These are phyloP conservation scores for Liolophura sinensis DNA, from an alignment of 1,140 invertebrate species.

Conservation along the genomic window DNA sequence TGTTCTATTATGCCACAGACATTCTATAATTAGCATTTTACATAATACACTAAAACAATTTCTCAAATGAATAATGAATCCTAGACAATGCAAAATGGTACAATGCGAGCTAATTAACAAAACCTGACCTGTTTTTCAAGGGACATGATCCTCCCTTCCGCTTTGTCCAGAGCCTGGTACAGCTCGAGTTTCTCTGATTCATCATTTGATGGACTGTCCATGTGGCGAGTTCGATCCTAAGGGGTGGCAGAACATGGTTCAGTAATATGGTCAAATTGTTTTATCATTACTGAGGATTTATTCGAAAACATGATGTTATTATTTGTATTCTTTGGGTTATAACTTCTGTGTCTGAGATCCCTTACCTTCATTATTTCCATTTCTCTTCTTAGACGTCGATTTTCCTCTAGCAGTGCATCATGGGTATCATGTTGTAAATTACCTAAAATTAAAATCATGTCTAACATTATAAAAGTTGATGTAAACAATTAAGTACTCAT, in stretches of 20 bases:
- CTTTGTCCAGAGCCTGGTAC: conserved; percentile 51
- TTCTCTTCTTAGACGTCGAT: conserved; percentile 37
- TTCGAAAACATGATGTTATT: neutral
- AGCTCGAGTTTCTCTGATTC: conserved; percentile 50
- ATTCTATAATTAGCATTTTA: neutral
- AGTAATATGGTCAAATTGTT: too few relatives aligned
- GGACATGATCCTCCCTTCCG: conserved; percentile 48
- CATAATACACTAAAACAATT: neutral
- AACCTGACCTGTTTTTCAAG: conserved; percentile 51
- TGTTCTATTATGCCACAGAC: too few relatives aligned
- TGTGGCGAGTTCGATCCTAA: too few relatives aligned
- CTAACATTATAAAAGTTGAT: too few relatives aligned
- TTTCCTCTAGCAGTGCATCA: conserved; percentile 43
- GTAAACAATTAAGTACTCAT: too few relatives aligned
- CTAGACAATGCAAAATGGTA: neutral
- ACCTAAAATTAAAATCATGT: too few relatives aligned
- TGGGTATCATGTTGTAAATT: conserved; percentile 26
- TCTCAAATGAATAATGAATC: neutral
- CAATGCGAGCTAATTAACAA: neutral
- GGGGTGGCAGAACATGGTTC: too few relatives aligned
- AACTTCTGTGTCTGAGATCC: too few relatives aligned
- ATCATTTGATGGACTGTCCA: neutral
- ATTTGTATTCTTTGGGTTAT: too few relatives aligned
- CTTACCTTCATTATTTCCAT: conserved; percentile 43
- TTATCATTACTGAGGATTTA: neutral